These are phyloP conservation scores for Euglossa dilemma DNA, from an alignment of 1,140 invertebrate species.

Conservation along the genomic window DNA sequence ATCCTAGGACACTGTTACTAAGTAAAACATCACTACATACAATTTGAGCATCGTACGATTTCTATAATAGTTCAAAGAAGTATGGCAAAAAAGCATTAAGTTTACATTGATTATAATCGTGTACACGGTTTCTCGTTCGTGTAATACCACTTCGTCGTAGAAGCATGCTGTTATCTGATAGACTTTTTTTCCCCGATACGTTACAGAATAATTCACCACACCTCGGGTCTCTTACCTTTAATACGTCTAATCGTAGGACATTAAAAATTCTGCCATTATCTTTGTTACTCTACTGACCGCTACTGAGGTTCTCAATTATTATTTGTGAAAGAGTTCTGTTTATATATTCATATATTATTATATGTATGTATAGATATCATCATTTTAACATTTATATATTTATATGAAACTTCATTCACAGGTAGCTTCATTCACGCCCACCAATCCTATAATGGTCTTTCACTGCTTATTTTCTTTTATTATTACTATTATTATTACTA, in stretches of 20 bases:
- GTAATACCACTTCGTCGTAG: constrained; percentile 37
- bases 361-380: constrained; percentile 69
- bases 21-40: constrained; percentile 66
- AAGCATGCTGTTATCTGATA: constrained; percentile 47
- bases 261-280: constrained; percentile 59
- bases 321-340: constrained; percentile 66
- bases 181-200: constrained; percentile 24
- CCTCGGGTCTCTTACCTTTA: constrained; percentile 57
- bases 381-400: constrained; percentile 74
- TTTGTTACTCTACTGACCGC: constrained; percentile 65
- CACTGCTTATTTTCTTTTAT: constrained; percentile 50
- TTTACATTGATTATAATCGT: constrained; percentile 56
- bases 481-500: constrained; percentile 42
- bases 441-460: constrained; percentile 63
- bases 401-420: constrained; percentile 77
- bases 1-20: constrained; percentile 66
- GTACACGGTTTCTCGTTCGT: constrained; percentile 23
- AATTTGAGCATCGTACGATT: constrained; percentile 71
- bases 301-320: constrained; percentile 70
- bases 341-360: constrained; percentile 68
- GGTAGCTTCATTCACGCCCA: constrained; percentile 74
- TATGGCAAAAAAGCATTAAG: constrained; percentile 66
- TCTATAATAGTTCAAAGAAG: constrained; percentile 66
- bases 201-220: constrained; percentile 46
- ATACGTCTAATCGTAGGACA: constrained; percentile 51